Percentiles rank a stretch among this genome's conserved stretches.
Conservation (phyloP, 2,797 vertebrate species). For the Zonotrichia albicollis region DNA sequence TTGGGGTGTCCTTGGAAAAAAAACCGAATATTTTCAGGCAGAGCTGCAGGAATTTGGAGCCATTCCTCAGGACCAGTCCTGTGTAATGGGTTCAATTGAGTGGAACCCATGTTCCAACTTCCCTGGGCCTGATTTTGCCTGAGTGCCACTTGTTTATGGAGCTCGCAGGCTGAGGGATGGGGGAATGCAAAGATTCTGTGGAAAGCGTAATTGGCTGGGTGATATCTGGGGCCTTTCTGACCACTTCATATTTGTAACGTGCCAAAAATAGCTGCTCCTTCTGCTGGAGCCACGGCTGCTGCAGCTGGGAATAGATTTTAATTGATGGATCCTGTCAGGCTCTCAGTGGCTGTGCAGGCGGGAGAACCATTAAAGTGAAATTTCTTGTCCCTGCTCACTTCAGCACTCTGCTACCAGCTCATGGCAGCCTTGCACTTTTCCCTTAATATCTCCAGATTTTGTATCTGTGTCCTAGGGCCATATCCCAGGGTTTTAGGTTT, state of each 20-base stretch:
- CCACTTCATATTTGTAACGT: conserved; percentile 32
- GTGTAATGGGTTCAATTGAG: conserved; percentile 40
- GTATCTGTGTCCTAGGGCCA: accelerated
- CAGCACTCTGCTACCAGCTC: conserved; percentile 18
- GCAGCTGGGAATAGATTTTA: conserved; percentile 63
- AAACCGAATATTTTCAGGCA: not conserved
- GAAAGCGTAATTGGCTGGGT: not conserved
- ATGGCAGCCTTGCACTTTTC: not conserved
- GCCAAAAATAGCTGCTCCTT: conserved; percentile 44
- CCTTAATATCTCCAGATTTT: not conserved
- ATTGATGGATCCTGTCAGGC: conserved; percentile 52
- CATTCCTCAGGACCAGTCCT: not conserved
- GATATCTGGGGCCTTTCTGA: not conserved
- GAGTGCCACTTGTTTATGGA: not conserved
- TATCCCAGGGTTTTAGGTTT: not conserved
- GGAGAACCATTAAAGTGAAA: conserved; percentile 43
- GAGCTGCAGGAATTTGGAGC: not conserved
- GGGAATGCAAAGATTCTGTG: not conserved
- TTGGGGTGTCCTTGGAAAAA: not conserved
- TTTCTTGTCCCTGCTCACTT: conserved; percentile 50
- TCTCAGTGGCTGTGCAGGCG: conserved; percentile 2
- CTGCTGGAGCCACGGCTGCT: conserved; percentile 7
- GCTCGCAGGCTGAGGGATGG: not conserved
- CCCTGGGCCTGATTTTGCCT: not conserved
- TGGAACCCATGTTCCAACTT: conserved; percentile 1